Evolutionary conservation across 1,140 invertebrate genomes (phyloP), one percentile per base, ranked within the genome.

Genomic region (Pentalonia nigronervosa): DNA sequence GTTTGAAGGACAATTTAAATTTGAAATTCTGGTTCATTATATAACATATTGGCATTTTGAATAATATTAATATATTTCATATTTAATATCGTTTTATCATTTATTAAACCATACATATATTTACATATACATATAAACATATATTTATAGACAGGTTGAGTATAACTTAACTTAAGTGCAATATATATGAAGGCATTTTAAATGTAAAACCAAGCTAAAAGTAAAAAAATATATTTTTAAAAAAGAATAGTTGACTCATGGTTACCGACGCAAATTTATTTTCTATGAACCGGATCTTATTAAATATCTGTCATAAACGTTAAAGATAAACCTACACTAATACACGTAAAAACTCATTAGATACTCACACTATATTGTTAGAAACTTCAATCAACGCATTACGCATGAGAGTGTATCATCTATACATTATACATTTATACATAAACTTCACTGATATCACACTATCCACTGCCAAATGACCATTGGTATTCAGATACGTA

Each of bases 51-150:
- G 30, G 11, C 9, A 67, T 11, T 67, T 67, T 67, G 60, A 67
- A 67, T 67, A 67, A 67, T 67, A 67, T 67, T 30, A 67, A 67
- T 67, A 67, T 67, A 67, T 67, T 67, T 67, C n/a, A 67, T 67
- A 3, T 25, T 1, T n/a, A 67, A 67, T 56, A 67, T 25, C 7
- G 25, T 9, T 67, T 67, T 67, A 67, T 67, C 60, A 67, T n/a
- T 11, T 67, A 67, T 30, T 9, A 30, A 67, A 14, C 30, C 56
- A 11, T 60, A 1, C 9, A 60, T 0, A 60, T 9, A 60, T 30
- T 30, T 1, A n/a, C n/a, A n/a, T 60, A 60, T 60, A 60, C 30
- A 60, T 60, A 60, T n/a, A n/a, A n/a, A n/a, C 25, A 60, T 60
- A 60, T 60, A 30, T 30, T 60, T 60, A 60, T 60, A 60, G 56